A percentile compares a stretch with the other conserved stretches of the same genome.
Evolutionary conservation across 2,113 vertebrate species (phyloP).

Genomic region (Rhagologus leucostigma): DNA sequence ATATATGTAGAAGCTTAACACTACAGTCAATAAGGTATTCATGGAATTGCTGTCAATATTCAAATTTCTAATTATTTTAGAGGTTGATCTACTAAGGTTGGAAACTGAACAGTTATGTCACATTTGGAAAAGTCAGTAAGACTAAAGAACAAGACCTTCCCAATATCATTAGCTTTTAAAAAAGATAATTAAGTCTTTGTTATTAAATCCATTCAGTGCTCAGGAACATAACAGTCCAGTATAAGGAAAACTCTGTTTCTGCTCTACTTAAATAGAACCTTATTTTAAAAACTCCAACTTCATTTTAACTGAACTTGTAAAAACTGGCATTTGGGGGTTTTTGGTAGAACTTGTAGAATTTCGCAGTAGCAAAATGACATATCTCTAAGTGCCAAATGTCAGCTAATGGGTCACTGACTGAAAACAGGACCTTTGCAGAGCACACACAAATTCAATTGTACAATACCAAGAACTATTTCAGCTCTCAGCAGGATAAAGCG

Average conservation of each 20-base stretch:
- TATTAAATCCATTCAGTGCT: neutral
- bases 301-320: neutral
- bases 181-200: neutral
- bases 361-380: constrained; percentile 4
- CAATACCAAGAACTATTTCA: neutral
- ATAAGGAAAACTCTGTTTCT: neutral
- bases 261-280: neutral
- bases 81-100: neutral
- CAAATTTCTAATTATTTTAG: neutral
- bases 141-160: neutral
- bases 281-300: neutral
- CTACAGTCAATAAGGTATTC: neutral
- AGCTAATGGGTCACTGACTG: neutral
- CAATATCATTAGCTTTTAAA: neutral
- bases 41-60: neutral
- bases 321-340: neutral
- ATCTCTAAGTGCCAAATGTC: neutral
- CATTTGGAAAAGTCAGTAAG: neutral
- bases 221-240: neutral
- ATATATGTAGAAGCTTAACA: neutral
- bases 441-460: neutral
- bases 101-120: neutral
- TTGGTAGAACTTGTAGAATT: neutral
- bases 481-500: neutral
- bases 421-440: neutral